A percentile compares a stretch with the other conserved stretches of the same genome.
Conservation (phyloP, 2,113 vertebrate species). For the Caranx ignobilis region DNA sequence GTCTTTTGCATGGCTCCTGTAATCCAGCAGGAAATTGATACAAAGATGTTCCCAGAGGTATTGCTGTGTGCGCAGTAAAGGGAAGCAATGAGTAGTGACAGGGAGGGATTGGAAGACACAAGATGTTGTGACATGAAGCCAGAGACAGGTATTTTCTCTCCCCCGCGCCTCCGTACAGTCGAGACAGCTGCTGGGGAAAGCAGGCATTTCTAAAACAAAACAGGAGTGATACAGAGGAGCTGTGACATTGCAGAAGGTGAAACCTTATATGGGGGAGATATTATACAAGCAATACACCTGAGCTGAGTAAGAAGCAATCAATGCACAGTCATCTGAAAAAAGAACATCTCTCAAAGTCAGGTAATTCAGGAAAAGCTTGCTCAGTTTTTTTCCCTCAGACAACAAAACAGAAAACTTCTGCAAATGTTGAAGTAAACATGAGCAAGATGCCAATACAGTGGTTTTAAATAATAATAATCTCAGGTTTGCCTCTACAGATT, state of each 20-base stretch:
- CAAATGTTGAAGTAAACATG: conserved; percentile 15
- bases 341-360: conserved; percentile 60
- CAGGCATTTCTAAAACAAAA: conserved; percentile 55
- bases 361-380: conserved; percentile 29
- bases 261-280: conserved; percentile 61
- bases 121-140: conserved; percentile 74
- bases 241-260: conserved; percentile 80
- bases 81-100: conserved; percentile 77
- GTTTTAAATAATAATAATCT: conserved; percentile 11
- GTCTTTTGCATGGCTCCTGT: conserved; percentile 78
- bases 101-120: conserved; percentile 71
- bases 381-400: not conserved
- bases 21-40: conserved; percentile 82
- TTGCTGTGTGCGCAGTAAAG: conserved; percentile 56
- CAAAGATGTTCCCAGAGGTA: conserved; percentile 77
- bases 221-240: conserved; percentile 63
- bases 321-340: conserved; percentile 60
- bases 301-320: conserved; percentile 66
- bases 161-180: conserved; percentile 56
- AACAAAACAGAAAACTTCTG: conserved; percentile 18
- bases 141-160: conserved; percentile 72
- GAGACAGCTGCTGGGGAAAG: conserved; percentile 58
- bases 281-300: conserved; percentile 60
- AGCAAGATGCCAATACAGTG: not conserved
- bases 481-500: not conserved